Evolutionary conservation across 2,797 vertebrate genomes (phyloP).

Genomic region (Cottoperca gobio): DNA sequence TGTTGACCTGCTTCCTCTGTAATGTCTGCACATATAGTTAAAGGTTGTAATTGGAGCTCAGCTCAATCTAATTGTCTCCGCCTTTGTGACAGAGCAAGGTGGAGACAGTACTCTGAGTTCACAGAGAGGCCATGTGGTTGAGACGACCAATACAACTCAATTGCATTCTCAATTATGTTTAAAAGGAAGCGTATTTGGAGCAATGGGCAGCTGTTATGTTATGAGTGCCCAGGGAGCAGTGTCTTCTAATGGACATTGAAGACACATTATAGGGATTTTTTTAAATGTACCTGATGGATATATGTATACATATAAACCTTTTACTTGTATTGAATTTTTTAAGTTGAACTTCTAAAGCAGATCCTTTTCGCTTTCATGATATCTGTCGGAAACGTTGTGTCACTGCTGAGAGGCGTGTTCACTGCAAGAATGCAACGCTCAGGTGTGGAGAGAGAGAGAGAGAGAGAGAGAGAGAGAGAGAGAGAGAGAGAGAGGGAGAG

Average conservation of each 20-base stretch:
- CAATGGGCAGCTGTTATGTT: too few relatives aligned
- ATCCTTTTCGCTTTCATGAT: conserved; percentile 1
- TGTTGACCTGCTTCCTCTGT: conserved; percentile 20
- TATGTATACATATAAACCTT: too few relatives aligned
- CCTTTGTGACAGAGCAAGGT: conserved; percentile 12
- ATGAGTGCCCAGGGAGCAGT: too few relatives aligned
- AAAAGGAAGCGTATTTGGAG: too few relatives aligned
- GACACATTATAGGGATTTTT: too few relatives aligned
- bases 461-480: not conserved
- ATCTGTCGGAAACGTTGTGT: not conserved
- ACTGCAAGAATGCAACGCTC: conserved; percentile 65
- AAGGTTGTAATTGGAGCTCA: conserved; percentile 39
- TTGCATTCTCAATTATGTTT: too few relatives aligned
- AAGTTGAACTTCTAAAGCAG: not conserved
- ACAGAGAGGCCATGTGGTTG: conserved; percentile 34
- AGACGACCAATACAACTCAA: too few relatives aligned
- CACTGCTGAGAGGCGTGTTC: conserved; percentile 60
- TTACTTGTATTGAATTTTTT: not conserved
- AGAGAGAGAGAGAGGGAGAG: not conserved
- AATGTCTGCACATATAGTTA: conserved; percentile 56
- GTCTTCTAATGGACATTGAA: too few relatives aligned
- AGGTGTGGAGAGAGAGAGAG: conserved; percentile 63
- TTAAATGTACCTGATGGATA: too few relatives aligned
- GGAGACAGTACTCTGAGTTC: conserved; percentile 39
- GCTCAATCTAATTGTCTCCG: conserved; percentile 8